Evolutionary conservation across 1,140 invertebrate species (phyloP).

Genomic region (Danaus plexippus): DNA sequence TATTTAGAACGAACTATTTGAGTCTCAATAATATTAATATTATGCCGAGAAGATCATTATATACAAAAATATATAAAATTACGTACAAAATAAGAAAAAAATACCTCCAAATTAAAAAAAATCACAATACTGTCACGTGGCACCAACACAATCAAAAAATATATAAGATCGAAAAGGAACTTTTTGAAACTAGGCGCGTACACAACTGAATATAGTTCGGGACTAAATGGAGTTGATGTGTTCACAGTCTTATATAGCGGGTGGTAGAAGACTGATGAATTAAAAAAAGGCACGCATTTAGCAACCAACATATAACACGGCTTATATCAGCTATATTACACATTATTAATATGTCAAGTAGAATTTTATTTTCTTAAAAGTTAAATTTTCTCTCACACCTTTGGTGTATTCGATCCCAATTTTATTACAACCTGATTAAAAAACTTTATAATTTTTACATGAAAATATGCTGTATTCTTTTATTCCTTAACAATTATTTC

Average conservation of each 20-base stretch:
- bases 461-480: too few species aligned
- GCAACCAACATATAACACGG: too few species aligned
- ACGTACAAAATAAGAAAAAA: conserved; percentile 4
- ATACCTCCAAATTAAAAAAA: conserved; percentile 1
- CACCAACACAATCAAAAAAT: conserved; percentile 7
- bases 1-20: too few species aligned
- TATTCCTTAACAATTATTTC: too few species aligned
- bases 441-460: too few species aligned
- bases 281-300: conserved; percentile 15
- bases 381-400: too few species aligned
- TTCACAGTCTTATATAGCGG: neutral
- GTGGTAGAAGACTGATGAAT: conserved; percentile 12
- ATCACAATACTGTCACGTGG: conserved; percentile 9
- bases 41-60: neutral
- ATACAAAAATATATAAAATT: conserved; percentile 6
- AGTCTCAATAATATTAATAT: too few species aligned
- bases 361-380: too few species aligned
- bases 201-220: conserved; percentile 20
- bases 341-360: too few species aligned
- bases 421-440: too few species aligned
- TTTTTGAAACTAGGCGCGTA: conserved; percentile 22
- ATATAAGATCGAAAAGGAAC: conserved; percentile 15
- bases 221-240: conserved; percentile 13
- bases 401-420: too few species aligned
- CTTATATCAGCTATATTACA: too few species aligned